Base-by-base conservation (phyloP, 2,888 invertebrate genomes). In the Temnothorax rugatulus region DNA sequence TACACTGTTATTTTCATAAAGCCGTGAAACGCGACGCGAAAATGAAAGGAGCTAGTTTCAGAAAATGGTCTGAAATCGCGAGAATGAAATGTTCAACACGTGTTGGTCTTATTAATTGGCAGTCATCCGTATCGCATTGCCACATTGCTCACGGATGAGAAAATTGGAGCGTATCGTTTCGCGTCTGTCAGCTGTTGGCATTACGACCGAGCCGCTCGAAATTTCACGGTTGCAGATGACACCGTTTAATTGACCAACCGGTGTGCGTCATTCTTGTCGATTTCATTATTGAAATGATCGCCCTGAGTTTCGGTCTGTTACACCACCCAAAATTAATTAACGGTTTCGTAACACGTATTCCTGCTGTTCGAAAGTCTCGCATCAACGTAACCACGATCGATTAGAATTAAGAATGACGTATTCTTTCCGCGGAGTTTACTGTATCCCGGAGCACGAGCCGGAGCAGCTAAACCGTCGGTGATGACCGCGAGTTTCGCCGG, bases 151-250 rank as follows among this genome's bases (percentile, higher is more conserved):
- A 61, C 81, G 85, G 86, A 84, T 86, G 84, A 81, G 88, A 71
- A 87, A 87, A 88, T 89, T 88, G 82, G 82, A 86, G 85, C 87
- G 77, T 82, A 88, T 86, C 84, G 84, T 81, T 84, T 87, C 84
- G 76, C 69, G 81, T 69, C 89, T 86, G 89, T 89, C 90, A 90
- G 90, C 90, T 90, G 90, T 88, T 86, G 84, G 81, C 86, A 79
- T 76, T 84, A 86, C 85, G 86, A 83, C 84, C 83, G 77, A 87
- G 84, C 85, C 83, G 87, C 74, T 85, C 87, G 85, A 89, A 90
- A 90, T 90, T 90, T 90, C 89, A 90, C 90, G 90, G 88, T 85
- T 88, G 88, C 90, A 90, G 90, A 90, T 90, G 90, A 88, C 89
- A 88, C 88, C 88, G 87, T 86, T 87, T 87, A 88, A 89, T 89